phyloP scores from a whole-genome alignment of 2,113 vertebrate species.

The Nibea albiflora region DNA sequence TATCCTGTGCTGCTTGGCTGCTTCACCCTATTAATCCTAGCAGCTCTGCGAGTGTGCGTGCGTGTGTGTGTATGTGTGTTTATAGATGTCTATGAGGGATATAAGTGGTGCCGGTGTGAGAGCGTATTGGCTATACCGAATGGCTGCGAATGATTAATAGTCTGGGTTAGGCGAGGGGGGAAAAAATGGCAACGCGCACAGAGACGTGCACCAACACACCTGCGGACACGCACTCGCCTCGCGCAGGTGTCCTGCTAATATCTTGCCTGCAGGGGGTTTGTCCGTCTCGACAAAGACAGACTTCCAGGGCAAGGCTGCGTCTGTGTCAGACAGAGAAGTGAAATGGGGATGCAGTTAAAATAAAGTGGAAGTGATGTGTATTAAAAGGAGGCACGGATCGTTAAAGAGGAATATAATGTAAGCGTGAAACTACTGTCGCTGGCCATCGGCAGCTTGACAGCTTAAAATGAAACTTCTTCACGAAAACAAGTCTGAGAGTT shows the following conservation, averaged over 20 bases:
- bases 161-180: slow-evolving; percentile 36
- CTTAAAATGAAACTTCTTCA: not conserved
- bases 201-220: not conserved
- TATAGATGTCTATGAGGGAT: slow-evolving; percentile 32
- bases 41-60: slow-evolving; percentile 25
- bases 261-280: slow-evolving; percentile 22
- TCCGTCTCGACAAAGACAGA: slow-evolving; percentile 26
- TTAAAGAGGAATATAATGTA: slow-evolving; percentile 25
- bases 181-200: slow-evolving; percentile 53
- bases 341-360: slow-evolving; percentile 59
- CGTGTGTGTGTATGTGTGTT: slow-evolving; percentile 4
- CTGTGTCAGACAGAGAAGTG: slow-evolving; percentile 42
- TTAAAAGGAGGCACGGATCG: not conserved
- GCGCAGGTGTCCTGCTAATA: slow-evolving; percentile 43
- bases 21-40: slow-evolving; percentile 64
- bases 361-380: slow-evolving; percentile 28
- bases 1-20: slow-evolving; percentile 69
- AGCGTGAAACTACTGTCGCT: slow-evolving; percentile 31
- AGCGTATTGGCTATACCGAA: slow-evolving; percentile 33
- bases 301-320: slow-evolving; percentile 21
- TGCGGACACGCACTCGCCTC: not conserved
- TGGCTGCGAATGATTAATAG: slow-evolving; percentile 67
- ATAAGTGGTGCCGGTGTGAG: slow-evolving; percentile 34
- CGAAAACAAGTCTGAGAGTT: not conserved
- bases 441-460: not conserved